Conservation (phyloP, 2,888 invertebrate species). For the Mythimna vitellina region DNA sequence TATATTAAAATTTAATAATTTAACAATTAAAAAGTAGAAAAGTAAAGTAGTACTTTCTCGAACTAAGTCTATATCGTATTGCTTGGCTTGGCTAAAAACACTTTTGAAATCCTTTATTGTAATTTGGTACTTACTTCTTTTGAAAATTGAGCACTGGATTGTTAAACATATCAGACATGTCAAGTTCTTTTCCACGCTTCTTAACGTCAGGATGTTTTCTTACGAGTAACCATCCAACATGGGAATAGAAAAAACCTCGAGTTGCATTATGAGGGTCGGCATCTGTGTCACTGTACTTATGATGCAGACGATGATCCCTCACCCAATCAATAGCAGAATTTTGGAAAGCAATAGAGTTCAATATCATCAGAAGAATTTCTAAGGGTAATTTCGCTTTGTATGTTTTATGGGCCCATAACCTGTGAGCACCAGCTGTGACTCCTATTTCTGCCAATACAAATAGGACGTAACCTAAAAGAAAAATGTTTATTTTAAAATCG, state of each 20-base stretch:
- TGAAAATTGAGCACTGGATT: conserved; percentile 94
- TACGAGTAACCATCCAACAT: conserved; percentile 95
- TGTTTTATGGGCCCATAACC: conserved; percentile 74
- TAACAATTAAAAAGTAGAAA: too few relatives aligned
- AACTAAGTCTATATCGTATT: too few relatives aligned
- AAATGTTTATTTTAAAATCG: background rate
- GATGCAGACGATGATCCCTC: conserved; percentile 92
- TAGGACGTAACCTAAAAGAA: conserved; percentile 64
- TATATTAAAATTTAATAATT: too few relatives aligned
- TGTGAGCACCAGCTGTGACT: conserved; percentile 74
- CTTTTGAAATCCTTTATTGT: background rate
- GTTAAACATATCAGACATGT: conserved; percentile 92
- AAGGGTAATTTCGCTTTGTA: conserved; percentile 75
- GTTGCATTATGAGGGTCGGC: conserved; percentile 93
- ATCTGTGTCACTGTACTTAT: conserved; percentile 91
- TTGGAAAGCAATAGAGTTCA: conserved; percentile 79
- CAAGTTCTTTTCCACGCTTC: conserved; percentile 92
- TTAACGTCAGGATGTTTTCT: conserved; percentile 94
- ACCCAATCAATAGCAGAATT: conserved; percentile 91
- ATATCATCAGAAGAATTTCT: conserved; percentile 73
- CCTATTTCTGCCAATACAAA: conserved; percentile 69
- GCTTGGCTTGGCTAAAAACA: too few relatives aligned
- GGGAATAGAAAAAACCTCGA: conserved; percentile 95
- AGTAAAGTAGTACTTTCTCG: too few relatives aligned
- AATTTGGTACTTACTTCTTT: conserved; percentile 88